phyloP scores from a whole-genome alignment of 2,113 vertebrate species.

The Antigone vipio region DNA sequence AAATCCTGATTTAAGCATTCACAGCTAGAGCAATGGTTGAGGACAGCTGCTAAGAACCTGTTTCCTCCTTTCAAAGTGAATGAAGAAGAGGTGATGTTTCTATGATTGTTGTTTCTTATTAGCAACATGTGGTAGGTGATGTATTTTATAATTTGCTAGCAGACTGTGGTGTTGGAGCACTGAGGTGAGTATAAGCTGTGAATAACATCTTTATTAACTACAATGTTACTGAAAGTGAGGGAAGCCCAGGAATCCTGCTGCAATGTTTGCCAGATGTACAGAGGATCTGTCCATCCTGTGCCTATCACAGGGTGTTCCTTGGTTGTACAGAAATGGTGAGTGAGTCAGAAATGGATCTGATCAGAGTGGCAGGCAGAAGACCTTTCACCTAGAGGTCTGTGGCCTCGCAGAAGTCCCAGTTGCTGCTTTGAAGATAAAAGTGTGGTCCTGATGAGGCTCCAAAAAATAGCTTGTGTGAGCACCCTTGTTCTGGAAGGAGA shows the following conservation, averaged over 20 bases:
- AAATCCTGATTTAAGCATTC: neutral
- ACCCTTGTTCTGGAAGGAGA: neutral
- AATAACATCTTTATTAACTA: neutral
- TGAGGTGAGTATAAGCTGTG: neutral
- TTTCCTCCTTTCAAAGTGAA: neutral
- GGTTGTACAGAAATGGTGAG: neutral
- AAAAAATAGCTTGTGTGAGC: neutral
- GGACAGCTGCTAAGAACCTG: neutral
- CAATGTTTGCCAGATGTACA: neutral
- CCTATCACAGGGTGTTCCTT: neutral
- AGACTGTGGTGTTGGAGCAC: neutral
- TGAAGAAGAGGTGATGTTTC: neutral
- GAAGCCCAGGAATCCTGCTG: neutral
- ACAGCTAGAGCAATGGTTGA: neutral
- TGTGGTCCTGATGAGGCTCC: neutral
- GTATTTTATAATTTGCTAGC: neutral
- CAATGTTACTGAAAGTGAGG: neutral
- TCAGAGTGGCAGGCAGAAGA: neutral
- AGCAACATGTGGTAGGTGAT: neutral
- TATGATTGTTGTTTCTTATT: neutral
- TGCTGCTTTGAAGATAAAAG: neutral
- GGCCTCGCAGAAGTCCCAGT: rapidly evolving
- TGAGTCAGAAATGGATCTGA: too few species aligned
- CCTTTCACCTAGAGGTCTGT: neutral
- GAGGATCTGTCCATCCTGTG: neutral